phyloP scores from a whole-genome alignment of 2,797 vertebrate species.

The Enteromius anoplus region DNA sequence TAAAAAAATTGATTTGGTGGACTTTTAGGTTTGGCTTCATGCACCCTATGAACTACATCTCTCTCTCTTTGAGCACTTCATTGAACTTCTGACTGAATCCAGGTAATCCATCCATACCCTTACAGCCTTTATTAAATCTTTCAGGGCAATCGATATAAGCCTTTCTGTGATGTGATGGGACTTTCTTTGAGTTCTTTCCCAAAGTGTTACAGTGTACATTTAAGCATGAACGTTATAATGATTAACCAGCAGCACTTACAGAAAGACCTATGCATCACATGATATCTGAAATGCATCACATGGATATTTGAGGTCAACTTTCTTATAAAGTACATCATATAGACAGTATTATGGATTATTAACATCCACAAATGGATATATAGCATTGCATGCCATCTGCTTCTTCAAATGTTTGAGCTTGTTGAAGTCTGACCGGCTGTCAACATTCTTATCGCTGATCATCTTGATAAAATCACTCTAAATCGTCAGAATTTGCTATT shows the following conservation, averaged over 20 bases:
- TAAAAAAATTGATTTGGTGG: background rate
- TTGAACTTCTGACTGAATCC: slow-evolving; percentile 96
- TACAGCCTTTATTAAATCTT: background rate
- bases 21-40: slow-evolving; percentile 94
- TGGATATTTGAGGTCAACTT: background rate
- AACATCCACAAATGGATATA: background rate
- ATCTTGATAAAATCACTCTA: too few species aligned
- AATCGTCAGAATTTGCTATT: background rate
- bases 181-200: background rate
- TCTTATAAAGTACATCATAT: background rate
- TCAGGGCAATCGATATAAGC: background rate
- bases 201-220: slow-evolving; percentile 5
- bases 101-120: slow-evolving; percentile 76
- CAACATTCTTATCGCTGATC: too few species aligned
- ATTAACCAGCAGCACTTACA: background rate
- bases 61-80: slow-evolving; percentile 98
- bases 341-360: background rate
- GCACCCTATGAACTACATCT: slow-evolving; percentile 98
- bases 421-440: too few species aligned
- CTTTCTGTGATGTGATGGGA: background rate
- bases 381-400: background rate
- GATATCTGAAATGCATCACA: background rate
- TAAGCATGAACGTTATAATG: background rate
- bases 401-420: background rate
- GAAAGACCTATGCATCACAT: background rate